Evolutionary conservation across 1,140 invertebrate species (phyloP).

Genomic region (Micrasema longulum): DNA sequence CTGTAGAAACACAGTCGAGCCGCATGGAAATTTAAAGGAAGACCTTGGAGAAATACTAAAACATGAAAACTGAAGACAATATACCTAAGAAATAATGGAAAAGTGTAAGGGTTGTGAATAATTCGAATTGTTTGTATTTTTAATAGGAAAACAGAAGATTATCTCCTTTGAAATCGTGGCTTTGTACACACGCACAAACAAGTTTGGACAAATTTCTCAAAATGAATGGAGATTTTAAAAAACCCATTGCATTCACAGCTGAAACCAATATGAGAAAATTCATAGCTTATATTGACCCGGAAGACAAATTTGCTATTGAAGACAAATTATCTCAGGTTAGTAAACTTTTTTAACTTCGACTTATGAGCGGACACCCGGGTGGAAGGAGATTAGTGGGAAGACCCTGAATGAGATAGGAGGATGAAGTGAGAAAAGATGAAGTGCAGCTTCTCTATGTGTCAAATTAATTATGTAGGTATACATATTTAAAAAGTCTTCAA

Average conservation of each 20-base stretch:
- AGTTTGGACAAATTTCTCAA: slow-evolving; percentile 88
- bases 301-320: slow-evolving; percentile 87
- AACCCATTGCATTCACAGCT: slow-evolving; percentile 86
- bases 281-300: slow-evolving; percentile 94
- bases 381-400: too few species aligned
- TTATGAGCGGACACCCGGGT: too few species aligned
- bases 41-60: too few species aligned
- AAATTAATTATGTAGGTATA: neutral
- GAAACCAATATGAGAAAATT: slow-evolving; percentile 89
- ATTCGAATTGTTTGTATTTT: slow-evolving; percentile 27
- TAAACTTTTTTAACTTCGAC: neutral
- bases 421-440: too few species aligned
- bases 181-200: slow-evolving; percentile 86
- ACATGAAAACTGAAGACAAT: too few species aligned
- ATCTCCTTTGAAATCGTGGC: slow-evolving; percentile 91
- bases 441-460: neutral
- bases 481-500: neutral
- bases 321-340: slow-evolving; percentile 93
- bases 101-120: too few species aligned
- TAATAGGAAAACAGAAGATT: slow-evolving; percentile 80
- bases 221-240: slow-evolving; percentile 77
- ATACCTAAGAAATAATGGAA: too few species aligned
- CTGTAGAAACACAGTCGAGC: too few species aligned
- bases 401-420: too few species aligned
- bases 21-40: too few species aligned